A percentile compares a stretch with the other conserved stretches of the same genome.
Conservation (phyloP, 2,113 vertebrate genomes). For the Pluvianellus socialis region DNA sequence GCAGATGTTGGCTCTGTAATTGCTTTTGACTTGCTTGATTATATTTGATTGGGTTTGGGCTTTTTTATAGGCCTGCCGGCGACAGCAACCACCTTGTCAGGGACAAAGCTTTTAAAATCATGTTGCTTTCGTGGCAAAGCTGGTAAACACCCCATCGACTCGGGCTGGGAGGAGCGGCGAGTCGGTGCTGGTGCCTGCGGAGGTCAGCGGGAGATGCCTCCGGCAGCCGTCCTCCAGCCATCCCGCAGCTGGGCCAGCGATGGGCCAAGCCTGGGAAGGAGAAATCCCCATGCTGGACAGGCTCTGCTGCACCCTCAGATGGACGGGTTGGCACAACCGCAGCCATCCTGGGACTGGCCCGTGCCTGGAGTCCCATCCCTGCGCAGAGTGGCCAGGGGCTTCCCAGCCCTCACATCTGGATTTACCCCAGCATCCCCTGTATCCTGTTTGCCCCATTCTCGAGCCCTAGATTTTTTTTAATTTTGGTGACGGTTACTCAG, state of each 20-base stretch:
- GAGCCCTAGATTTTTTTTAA: not conserved
- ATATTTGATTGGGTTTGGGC: not conserved
- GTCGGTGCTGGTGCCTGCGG: not conserved
- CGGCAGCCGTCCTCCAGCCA: not conserved
- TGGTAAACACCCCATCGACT: not conserved
- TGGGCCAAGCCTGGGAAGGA: not conserved
- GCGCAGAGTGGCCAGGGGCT: not conserved
- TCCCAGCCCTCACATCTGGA: not conserved
- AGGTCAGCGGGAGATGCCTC: too few relatives aligned
- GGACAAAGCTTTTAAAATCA: not conserved
- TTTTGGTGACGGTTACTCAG: not conserved
- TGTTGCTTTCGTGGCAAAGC: not conserved
- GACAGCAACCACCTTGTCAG: not conserved
- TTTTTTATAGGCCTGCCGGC: not conserved
- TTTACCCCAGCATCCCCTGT: not conserved
- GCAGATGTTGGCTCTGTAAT: slow-evolving; percentile 43
- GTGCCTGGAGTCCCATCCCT: not conserved
- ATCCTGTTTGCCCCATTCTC: not conserved
- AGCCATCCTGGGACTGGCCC: not conserved
- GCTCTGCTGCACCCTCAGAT: too few relatives aligned
- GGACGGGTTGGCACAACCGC: not conserved
- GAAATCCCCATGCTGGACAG: not conserved
- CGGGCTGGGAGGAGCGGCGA: not conserved
- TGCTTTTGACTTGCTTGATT: slow-evolving; percentile 10
- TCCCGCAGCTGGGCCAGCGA: not conserved